phyloP scores from a whole-genome alignment of 2,888 invertebrate genomes.

The Rambutsinella grinnellia region DNA sequence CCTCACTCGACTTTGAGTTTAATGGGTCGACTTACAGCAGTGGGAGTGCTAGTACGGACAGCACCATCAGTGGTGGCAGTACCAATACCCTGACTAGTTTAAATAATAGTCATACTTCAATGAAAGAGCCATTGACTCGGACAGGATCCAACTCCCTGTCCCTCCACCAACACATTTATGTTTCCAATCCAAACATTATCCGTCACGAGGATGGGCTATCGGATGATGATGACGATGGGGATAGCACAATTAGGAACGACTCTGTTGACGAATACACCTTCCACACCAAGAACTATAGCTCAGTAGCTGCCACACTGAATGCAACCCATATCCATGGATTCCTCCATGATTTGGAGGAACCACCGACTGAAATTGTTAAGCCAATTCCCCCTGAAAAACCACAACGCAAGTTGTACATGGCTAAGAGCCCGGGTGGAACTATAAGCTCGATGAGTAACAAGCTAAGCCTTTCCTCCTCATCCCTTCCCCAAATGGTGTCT shows the following conservation, averaged over 20 bases:
- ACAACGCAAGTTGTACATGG: conserved; percentile 30
- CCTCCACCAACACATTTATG: conserved; percentile 57
- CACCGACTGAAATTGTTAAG: conserved; percentile 18
- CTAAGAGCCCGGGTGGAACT: conserved; percentile 34
- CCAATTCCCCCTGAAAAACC: conserved; percentile 51
- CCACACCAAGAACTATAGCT: conserved; percentile 15
- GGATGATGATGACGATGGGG: conserved; percentile 37
- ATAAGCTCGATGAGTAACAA: conserved; percentile 55
- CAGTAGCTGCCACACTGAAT: conserved; percentile 12
- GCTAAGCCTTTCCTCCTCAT: conserved; percentile 45
- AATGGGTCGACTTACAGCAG: conserved; percentile 48
- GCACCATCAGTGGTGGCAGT: conserved; percentile 12
- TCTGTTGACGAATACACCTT: conserved; percentile 26
- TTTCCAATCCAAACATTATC: conserved; percentile 57
- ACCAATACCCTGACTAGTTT: background rate
- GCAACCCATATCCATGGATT: background rate
- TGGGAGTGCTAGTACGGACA: conserved; percentile 29
- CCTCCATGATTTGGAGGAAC: conserved; percentile 17
- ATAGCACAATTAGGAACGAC: conserved; percentile 31
- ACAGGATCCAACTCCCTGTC: conserved; percentile 57
- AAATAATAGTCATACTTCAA: background rate
- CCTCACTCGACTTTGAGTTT: conserved; percentile 61
- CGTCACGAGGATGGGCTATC: conserved; percentile 41
- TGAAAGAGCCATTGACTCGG: conserved; percentile 49
- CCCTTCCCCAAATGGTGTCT: conserved; percentile 52